Percentiles rank a stretch among this genome's conserved stretches.
Evolutionary conservation across 1,140 invertebrate species (phyloP).

Genomic region (Eriocheir sinensis): DNA sequence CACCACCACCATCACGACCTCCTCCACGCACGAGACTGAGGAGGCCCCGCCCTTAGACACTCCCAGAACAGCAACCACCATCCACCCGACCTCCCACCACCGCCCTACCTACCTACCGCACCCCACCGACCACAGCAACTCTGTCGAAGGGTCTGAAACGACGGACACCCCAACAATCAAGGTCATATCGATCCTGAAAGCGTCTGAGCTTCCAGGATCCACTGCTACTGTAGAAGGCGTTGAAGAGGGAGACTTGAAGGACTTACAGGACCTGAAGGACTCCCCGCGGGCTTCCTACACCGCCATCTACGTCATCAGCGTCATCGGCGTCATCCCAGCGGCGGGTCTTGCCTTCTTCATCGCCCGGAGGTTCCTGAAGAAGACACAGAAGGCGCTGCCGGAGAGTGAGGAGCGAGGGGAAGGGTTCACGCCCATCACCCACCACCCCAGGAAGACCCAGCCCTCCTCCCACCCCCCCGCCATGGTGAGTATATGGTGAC

Average conservation of each 20-base stretch:
- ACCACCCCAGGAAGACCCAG: conserved; percentile 67
- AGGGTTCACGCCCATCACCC: conserved; percentile 73
- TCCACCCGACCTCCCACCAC: conserved; percentile 64
- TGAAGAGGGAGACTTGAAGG: not conserved
- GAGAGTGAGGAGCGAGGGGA: conserved; percentile 76
- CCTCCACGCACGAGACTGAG: not conserved
- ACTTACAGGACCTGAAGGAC: not conserved
- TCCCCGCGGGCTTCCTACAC: conserved; percentile 48
- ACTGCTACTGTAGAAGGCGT: conserved; percentile 13
- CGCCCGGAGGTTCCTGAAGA: conserved; percentile 64
- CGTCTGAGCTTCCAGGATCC: not conserved
- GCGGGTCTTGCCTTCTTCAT: conserved; percentile 61
- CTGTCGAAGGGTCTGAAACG: not conserved
- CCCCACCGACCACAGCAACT: not conserved
- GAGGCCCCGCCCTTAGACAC: not conserved
- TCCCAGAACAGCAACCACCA: not conserved
- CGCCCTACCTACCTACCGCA: conserved; percentile 34
- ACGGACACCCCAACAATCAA: conserved; percentile 39
- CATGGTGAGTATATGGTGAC: conserved; percentile 54
- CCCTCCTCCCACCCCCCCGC: conserved; percentile 59
- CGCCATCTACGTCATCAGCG: conserved; percentile 64
- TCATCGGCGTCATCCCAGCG: conserved; percentile 66
- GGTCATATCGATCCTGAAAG: conserved; percentile 27
- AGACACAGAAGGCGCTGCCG: conserved; percentile 73
- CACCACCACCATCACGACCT: not conserved